A percentile compares a stretch with the other conserved stretches of the same genome.
These are phyloP conservation scores for Gorsachius goisagi DNA, from an alignment of 2,113 vertebrate genomes.

Conservation along the genomic window DNA sequence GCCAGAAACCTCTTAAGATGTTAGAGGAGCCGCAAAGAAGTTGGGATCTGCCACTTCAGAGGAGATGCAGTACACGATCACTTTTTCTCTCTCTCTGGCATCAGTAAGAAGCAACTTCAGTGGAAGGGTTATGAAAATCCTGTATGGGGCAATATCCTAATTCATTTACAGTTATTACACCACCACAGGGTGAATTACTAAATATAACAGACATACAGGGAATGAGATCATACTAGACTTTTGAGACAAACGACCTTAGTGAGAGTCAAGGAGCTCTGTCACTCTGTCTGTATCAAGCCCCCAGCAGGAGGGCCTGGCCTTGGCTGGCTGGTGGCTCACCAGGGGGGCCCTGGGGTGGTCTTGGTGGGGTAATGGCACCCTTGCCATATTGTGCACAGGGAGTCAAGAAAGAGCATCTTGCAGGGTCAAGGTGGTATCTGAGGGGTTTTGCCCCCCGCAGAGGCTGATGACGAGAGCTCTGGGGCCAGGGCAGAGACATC, in stretches of 20 bases:
- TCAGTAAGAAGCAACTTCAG: neutral
- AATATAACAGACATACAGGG: rapidly evolving
- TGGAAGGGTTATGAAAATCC: neutral
- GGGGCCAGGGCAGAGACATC: too few relatives aligned
- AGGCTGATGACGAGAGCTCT: neutral
- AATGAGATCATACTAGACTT: rapidly evolving
- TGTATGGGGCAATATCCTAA: neutral
- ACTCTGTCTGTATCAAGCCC: neutral
- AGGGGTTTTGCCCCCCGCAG: neutral
- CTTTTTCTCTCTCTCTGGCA: neutral
- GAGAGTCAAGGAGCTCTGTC: too few relatives aligned
- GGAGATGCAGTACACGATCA: rapidly evolving
- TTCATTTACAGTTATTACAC: neutral
- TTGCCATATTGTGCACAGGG: rapidly evolving
- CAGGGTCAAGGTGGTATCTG: rapidly evolving
- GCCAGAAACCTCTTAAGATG: neutral
- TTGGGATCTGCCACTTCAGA: neutral
- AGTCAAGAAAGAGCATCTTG: too few relatives aligned
- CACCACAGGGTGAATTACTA: neutral
- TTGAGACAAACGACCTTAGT: rapidly evolving
- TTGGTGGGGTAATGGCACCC: rapidly evolving
- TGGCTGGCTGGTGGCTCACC: neutral
- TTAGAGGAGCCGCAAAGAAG: neutral
- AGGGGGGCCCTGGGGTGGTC: rapidly evolving
- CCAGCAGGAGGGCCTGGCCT: neutral